phyloP scores from a whole-genome alignment of 2,113 vertebrate species.

The Cyanistes caeruleus region DNA sequence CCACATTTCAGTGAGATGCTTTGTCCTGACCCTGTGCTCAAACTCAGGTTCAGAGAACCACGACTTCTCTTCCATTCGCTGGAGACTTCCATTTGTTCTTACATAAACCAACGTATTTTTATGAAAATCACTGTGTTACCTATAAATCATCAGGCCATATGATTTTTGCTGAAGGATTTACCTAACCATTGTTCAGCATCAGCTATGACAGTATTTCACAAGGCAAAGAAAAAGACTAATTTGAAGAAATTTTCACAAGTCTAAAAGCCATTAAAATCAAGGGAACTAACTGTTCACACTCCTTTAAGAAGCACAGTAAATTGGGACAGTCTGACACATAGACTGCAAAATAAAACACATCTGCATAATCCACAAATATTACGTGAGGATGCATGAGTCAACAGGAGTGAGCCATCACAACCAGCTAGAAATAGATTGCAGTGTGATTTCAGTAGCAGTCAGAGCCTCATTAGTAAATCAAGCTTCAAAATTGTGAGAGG shows the following conservation, averaged over 20 bases:
- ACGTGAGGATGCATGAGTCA: neutral
- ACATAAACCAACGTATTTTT: rapidly evolving
- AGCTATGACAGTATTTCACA: neutral
- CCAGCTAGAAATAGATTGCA: neutral
- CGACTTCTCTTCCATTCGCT: rapidly evolving
- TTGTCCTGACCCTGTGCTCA: neutral
- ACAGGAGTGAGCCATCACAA: neutral
- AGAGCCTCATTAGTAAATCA: neutral
- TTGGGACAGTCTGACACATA: neutral
- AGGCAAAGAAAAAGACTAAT: neutral
- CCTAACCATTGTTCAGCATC: neutral
- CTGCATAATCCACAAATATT: neutral
- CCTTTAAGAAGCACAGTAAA: neutral
- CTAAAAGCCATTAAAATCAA: neutral
- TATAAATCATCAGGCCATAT: neutral
- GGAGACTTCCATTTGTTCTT: neutral
- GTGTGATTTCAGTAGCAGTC: neutral
- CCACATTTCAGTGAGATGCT: neutral
- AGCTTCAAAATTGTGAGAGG: neutral
- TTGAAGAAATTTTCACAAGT: neutral
- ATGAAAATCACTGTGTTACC: neutral
- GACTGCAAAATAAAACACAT: neutral
- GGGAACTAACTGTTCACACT: neutral
- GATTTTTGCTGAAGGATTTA: neutral
- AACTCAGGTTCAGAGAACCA: neutral